Percentiles rank a stretch among this genome's conserved stretches.
These are phyloP conservation scores for Scelioninae gen. 1 DNA, from an alignment of 2,888 invertebrate genomes.

Conservation along the genomic window DNA sequence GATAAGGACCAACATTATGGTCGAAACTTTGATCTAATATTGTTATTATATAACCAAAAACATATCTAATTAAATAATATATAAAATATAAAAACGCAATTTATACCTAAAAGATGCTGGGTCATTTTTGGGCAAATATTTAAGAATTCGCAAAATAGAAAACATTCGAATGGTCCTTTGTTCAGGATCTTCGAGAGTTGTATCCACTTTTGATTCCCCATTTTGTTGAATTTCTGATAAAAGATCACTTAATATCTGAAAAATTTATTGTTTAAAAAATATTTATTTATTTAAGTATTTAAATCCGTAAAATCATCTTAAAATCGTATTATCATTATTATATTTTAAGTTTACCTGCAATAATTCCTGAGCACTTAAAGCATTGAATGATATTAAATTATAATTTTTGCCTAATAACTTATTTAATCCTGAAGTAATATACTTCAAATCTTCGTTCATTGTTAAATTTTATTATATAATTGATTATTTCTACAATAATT, in stretches of 20 bases:
- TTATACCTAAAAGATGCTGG: conserved; percentile 78
- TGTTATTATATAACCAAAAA: no score
- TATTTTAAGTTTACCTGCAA: conserved; percentile 86
- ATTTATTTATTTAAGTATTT: not conserved
- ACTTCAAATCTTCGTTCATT: conserved; percentile 88
- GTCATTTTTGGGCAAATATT: conserved; percentile 89
- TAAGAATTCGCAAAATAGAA: conserved; percentile 90
- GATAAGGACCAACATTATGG: no score
- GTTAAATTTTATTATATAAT: conserved; percentile 1
- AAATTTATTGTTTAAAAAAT: conserved; percentile 5
- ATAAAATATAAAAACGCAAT: no score
- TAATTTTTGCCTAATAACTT: conserved; percentile 89
- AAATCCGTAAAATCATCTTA: not conserved
- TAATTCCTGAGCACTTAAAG: conserved; percentile 90
- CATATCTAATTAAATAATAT: no score
- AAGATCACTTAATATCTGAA: conserved; percentile 86
- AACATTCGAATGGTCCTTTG: conserved; percentile 90
- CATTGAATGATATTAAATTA: conserved; percentile 94
- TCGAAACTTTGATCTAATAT: no score
- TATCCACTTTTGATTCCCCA: conserved; percentile 89
- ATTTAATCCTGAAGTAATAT: conserved; percentile 90
- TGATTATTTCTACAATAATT: not conserved
- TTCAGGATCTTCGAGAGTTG: conserved; percentile 91
- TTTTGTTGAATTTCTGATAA: conserved; percentile 86
- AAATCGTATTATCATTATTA: not conserved